Percentiles rank a stretch among this genome's conserved stretches.
Evolutionary conservation across 2,797 vertebrate species (phyloP).

Genomic region (Thunnus albacares): DNA sequence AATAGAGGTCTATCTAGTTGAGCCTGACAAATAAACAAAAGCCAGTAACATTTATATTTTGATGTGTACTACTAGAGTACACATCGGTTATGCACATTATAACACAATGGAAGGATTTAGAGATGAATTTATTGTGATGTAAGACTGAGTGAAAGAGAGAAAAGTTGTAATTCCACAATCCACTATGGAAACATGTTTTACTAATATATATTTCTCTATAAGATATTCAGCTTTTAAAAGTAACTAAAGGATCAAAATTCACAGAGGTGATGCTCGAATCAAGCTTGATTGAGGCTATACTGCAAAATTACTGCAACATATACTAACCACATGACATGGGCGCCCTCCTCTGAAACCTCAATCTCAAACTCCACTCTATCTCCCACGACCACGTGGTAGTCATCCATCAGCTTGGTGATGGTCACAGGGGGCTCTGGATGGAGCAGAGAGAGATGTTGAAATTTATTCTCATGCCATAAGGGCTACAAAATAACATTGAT

Average conservation of each 20-base stretch:
- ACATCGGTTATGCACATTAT: background rate
- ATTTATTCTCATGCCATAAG: background rate
- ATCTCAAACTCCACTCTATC: constrained; percentile 92
- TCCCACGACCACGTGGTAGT: constrained; percentile 93
- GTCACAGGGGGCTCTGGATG: constrained; percentile 90
- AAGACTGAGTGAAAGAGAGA: background rate
- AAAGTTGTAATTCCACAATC: background rate
- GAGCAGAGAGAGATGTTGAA: background rate
- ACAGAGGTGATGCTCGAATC: background rate
- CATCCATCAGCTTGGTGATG: constrained; percentile 90
- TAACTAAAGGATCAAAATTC: background rate
- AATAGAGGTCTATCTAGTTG: background rate
- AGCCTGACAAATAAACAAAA: background rate
- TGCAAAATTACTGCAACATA: background rate
- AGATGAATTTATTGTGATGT: background rate
- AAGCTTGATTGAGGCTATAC: background rate
- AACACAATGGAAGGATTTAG: background rate
- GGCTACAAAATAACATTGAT: background rate
- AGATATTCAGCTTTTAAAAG: background rate
- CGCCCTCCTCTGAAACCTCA: constrained; percentile 95
- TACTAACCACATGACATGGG: constrained; percentile 92
- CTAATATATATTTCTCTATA: background rate
- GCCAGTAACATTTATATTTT: too few species aligned
- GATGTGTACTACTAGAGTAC: background rate
- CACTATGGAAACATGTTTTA: background rate